Percentiles rank a stretch among this genome's conserved stretches.
These are phyloP conservation scores for Melanargia galathea DNA, from an alignment of 2,888 invertebrate genomes.

Conservation along the genomic window DNA sequence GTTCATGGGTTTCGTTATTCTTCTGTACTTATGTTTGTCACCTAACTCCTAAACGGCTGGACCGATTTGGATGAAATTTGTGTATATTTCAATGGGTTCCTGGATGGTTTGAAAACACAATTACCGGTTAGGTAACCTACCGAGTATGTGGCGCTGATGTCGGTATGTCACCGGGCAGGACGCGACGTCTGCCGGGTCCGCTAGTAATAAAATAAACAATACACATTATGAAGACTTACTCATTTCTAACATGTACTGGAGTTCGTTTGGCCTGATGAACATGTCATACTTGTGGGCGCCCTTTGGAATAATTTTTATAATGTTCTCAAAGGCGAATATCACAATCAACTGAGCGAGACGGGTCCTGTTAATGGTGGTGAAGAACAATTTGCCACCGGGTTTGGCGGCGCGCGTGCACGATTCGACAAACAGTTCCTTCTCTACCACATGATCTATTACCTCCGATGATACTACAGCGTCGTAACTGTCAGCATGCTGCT, in stretches of 20 bases:
- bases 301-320: slow-evolving; percentile 86
- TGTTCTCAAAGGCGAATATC: slow-evolving; percentile 89
- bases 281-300: slow-evolving; percentile 97
- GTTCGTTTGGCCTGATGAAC: slow-evolving; percentile 90
- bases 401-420: slow-evolving; percentile 86
- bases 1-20: no score
- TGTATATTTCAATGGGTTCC: no score
- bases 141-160: no score
- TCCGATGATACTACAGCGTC: slow-evolving; percentile 95
- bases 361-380: slow-evolving; percentile 86
- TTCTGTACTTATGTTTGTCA: no score
- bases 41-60: no score
- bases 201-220: no score
- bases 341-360: slow-evolving; percentile 83
- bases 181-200: no score
- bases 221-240: slow-evolving; percentile 80
- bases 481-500: slow-evolving; percentile 64
- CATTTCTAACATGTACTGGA: slow-evolving; percentile 86
- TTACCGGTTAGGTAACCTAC: no score
- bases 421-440: slow-evolving; percentile 86
- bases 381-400: slow-evolving; percentile 86
- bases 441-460: slow-evolving; percentile 92
- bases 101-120: no score
- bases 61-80: no score
- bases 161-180: background rate